Evolutionary conservation across 2,888 invertebrate species (phyloP).

Genomic region (Falcaria lacertinaria): DNA sequence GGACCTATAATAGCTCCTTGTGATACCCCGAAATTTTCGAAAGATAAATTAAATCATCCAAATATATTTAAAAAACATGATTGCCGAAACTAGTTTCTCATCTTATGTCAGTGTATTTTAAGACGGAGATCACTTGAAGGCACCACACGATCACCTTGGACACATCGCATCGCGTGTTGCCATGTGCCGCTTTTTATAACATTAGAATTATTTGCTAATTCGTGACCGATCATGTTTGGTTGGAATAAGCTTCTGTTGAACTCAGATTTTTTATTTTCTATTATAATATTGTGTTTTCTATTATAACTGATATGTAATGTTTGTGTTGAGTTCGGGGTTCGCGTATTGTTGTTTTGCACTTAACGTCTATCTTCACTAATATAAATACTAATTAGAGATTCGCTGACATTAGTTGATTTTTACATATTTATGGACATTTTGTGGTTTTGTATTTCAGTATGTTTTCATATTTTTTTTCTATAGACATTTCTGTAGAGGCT

Average conservation of each 20-base stretch:
- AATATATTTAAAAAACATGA: not conserved
- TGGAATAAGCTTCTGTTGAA: constrained; percentile 10
- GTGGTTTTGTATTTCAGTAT: too few species aligned
- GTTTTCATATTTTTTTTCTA: too few species aligned
- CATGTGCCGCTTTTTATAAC: constrained; percentile 26
- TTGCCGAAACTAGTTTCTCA: not conserved
- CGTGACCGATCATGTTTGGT: constrained; percentile 10
- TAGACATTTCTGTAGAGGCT: too few species aligned
- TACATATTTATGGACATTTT: too few species aligned
- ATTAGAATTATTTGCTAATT: constrained; percentile 19
- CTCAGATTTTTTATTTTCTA: not conserved
- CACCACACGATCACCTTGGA: constrained; percentile 23
- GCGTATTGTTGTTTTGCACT: too few species aligned
- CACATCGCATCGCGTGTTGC: constrained; percentile 41
- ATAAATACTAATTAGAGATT: too few species aligned
- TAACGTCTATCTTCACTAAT: too few species aligned
- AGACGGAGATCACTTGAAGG: not conserved
- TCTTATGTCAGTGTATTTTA: not conserved
- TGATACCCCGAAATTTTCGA: not conserved
- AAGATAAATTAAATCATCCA: not conserved
- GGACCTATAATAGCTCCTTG: not conserved
- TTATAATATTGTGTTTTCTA: not conserved
- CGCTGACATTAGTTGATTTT: too few species aligned
- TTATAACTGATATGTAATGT: too few species aligned
- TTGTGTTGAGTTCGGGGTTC: too few species aligned